Percentiles rank a stretch among this genome's conserved stretches.
Conservation (phyloP, 2,113 vertebrate genomes). For the Casuarius casuarius region DNA sequence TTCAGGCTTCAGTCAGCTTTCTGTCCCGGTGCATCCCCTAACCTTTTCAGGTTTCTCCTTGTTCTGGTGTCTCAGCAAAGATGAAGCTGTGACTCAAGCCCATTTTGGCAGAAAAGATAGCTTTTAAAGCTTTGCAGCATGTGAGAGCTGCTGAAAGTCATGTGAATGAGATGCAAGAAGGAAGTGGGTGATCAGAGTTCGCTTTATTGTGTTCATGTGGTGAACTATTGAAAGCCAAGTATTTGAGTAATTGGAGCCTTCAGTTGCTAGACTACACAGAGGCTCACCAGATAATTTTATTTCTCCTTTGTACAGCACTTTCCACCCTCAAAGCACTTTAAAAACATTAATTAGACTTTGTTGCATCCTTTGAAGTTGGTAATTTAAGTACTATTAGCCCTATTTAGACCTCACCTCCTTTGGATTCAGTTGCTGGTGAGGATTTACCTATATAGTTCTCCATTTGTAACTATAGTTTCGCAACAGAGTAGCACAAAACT, state of each 20-base stretch:
- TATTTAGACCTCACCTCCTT: neutral
- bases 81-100: neutral
- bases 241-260: neutral
- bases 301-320: conserved; percentile 4
- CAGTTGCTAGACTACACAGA: neutral
- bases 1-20: neutral
- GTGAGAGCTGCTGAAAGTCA: neutral
- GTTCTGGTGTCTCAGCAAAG: neutral
- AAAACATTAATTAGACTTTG: conserved; percentile 14
- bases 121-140: neutral
- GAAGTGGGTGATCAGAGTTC: neutral
- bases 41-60: neutral
- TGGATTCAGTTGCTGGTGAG: neutral
- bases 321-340: neutral
- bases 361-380: neutral
- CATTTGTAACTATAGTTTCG: neutral
- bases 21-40: neutral
- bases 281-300: neutral
- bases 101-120: neutral
- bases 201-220: neutral
- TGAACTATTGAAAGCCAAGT: neutral
- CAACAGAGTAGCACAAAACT: neutral
- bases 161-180: neutral
- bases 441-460: neutral
- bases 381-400: neutral